Base-by-base conservation (phyloP, 2,888 invertebrate genomes). In the Macroteleia sp. region DNA sequence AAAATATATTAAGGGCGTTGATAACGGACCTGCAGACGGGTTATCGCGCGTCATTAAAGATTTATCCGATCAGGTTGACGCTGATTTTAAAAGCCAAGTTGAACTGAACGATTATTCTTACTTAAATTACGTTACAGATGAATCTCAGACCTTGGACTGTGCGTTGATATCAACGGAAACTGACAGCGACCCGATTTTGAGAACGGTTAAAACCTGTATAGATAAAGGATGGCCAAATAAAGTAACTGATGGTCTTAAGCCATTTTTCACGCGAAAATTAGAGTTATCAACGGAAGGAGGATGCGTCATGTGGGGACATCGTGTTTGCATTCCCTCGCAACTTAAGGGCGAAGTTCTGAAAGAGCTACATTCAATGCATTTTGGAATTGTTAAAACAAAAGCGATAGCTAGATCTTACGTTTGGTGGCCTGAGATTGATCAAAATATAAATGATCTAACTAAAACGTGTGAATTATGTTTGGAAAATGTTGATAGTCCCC, bases 341-440 rank as follows among this genome's bases (percentile, higher is more conserved):
- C 8, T 82, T 9, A 50, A 50, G 17, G 2, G n/a, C 1, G 44
- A 66, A 8, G 5, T 81, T 0, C 48, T 83, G 20, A 6, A 16
- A 0, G 82, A 83, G 48, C 44, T 82, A 0, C 81, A 81, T 59
- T 30, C 50, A 2, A 19, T 59, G 0, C 80, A 83, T 30, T 54
- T 80, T 30, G 80, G 81, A 0, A 73, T 81, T 0, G 76, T 76
- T 0, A 59, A 69, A 22, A 81, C 81, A 56, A 81, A 81, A 30
- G 56, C 74, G 0, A 17, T 82, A 1, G 81, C 82, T 0, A 36
- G 81, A 5, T 81, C 81, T 0, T 76, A 69, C 25, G 50, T 81
- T 2, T 83, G 83, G 83, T 84, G 82, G 81, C 75, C 81, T 1
- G 54, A 28, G 1, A 74, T 82, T 0, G 82, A 83, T 32, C 8